phyloP scores from a whole-genome alignment of 1,140 invertebrate species.

The Rhyzopertha dominica region DNA sequence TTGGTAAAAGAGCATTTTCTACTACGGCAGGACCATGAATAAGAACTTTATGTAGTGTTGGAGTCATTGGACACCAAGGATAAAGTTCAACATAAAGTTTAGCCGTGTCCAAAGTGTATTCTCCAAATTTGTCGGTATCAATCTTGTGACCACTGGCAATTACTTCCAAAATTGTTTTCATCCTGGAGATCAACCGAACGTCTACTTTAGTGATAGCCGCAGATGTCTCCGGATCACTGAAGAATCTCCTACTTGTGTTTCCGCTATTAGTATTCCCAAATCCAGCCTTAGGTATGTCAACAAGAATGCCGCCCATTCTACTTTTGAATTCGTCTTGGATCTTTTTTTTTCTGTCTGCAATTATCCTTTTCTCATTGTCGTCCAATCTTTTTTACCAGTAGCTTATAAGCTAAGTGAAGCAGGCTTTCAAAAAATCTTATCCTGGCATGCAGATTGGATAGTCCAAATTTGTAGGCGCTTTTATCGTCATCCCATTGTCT shows the following conservation, averaged over 20 bases:
- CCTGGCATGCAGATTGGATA: conserved; percentile 16
- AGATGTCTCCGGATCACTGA: conserved; percentile 3
- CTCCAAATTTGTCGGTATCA: too few relatives aligned
- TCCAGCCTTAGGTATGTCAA: conserved; percentile 11
- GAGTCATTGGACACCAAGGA: conserved; percentile 36
- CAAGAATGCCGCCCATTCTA: conserved; percentile 8
- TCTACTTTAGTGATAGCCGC: conserved; percentile 5
- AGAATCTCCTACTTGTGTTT: conserved; percentile 15
- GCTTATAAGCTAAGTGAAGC: conserved; percentile 17
- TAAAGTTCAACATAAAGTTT: conserved; percentile 34
- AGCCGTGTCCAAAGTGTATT: too few relatives aligned
- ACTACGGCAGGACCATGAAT: conserved; percentile 28
- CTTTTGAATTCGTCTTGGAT: too few relatives aligned
- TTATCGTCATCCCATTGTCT: neutral
- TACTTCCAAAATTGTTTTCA: too few relatives aligned
- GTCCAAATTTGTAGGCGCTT: conserved; percentile 5
- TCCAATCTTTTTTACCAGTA: conserved; percentile 9
- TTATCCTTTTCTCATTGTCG: too few relatives aligned
- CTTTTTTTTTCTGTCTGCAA: too few relatives aligned
- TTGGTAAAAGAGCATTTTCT: conserved; percentile 26
- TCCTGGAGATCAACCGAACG: too few relatives aligned
- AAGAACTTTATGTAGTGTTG: conserved; percentile 40
- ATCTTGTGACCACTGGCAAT: too few relatives aligned
- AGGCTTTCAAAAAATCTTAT: conserved; percentile 18
- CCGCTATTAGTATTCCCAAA: conserved; percentile 19